Conservation (phyloP, 2,888 invertebrate species). For the Rhaphigaster nebulosa region DNA sequence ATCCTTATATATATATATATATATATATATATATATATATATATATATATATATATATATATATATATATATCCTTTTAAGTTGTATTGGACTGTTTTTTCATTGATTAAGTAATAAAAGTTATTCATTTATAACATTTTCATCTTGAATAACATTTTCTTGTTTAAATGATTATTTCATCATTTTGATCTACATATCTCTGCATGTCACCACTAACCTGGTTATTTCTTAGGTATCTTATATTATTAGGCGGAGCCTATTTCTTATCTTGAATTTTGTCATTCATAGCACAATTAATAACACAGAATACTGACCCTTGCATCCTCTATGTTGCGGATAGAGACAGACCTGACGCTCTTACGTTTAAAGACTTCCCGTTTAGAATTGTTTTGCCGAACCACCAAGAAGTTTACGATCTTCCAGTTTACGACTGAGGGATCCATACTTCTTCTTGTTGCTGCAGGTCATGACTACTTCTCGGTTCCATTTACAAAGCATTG, state of each 20-base stretch:
- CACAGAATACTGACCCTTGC: neutral
- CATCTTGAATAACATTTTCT: no score
- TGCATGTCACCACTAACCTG: no score
- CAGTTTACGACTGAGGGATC: conserved; percentile 2
- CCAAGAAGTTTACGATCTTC: neutral
- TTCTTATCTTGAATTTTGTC: neutral
- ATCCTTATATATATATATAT: no score
- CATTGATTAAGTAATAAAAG: no score
- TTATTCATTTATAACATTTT: no score
- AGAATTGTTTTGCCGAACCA: neutral
- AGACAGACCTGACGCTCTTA: neutral
- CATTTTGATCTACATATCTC: no score
- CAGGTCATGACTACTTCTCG: neutral
- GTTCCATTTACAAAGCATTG: neutral
- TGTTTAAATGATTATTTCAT: no score
- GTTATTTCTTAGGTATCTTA: no score
- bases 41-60: no score
- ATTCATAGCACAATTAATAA: neutral
- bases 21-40: no score
- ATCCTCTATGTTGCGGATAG: neutral
- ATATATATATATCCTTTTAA: neutral
- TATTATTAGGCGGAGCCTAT: neutral
- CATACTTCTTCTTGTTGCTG: neutral
- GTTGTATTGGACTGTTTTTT: neutral
- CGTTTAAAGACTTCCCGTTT: neutral